phyloP scores from a whole-genome alignment of 2,888 invertebrate species.

The Linnaemya vulpina region DNA sequence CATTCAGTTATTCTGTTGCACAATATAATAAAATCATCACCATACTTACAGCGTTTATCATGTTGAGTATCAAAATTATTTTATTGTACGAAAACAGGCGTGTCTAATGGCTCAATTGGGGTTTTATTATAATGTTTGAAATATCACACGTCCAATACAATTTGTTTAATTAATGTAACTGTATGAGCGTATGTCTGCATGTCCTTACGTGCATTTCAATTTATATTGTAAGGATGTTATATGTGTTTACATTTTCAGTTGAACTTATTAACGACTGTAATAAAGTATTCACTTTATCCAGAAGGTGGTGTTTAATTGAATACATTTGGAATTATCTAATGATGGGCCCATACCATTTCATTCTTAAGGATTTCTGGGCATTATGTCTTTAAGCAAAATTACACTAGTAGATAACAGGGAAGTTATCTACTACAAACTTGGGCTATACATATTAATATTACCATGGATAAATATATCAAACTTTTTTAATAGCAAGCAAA shows the following conservation, averaged over 20 bases:
- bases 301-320: background rate
- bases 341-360: background rate
- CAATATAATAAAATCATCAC: conserved; percentile 56
- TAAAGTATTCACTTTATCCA: background rate
- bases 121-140: conserved; percentile 49
- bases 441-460: no score
- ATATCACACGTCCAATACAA: conserved; percentile 56
- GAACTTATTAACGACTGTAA: background rate
- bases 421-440: no score
- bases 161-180: background rate
- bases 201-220: background rate
- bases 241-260: background rate
- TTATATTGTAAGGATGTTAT: background rate
- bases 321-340: background rate
- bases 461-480: no score
- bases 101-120: conserved; percentile 67
- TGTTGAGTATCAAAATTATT: conserved; percentile 54
- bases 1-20: conserved; percentile 14
- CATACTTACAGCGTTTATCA: conserved; percentile 61
- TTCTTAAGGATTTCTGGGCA: no score
- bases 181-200: background rate
- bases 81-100: conserved; percentile 62
- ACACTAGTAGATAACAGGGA: no score
- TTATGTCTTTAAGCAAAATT: no score
- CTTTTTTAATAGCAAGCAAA: no score